phyloP scores from a whole-genome alignment of 2,113 vertebrate genomes.

The Oncorhynchus masou region DNA sequence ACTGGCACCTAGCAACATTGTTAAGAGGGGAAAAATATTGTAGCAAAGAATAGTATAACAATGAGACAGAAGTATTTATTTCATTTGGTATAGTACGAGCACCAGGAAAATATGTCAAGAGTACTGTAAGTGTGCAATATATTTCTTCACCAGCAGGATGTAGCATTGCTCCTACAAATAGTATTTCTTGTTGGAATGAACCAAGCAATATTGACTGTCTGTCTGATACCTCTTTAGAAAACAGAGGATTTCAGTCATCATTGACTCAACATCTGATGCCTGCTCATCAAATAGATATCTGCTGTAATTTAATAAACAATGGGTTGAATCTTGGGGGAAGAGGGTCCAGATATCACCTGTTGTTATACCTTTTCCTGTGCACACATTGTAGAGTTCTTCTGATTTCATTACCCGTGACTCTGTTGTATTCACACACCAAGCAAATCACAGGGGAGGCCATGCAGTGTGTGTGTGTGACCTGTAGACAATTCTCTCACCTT shows the following conservation, averaged over 20 bases:
- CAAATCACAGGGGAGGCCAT: background rate
- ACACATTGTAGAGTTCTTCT: background rate
- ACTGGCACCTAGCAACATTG: background rate
- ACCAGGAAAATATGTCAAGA: no score
- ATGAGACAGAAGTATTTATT: background rate
- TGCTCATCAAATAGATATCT: no score
- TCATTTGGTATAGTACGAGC: background rate
- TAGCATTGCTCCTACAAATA: conserved; percentile 26
- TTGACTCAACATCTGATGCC: no score
- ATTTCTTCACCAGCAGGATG: conserved; percentile 33
- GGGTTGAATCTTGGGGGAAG: no score
- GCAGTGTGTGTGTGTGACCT: background rate
- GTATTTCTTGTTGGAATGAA: no score
- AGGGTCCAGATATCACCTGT: background rate
- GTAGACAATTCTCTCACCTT: background rate
- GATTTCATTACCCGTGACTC: background rate
- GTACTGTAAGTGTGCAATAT: conserved; percentile 13
- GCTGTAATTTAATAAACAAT: no score
- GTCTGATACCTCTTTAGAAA: no score
- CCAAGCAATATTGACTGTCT: no score
- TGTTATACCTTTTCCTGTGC: background rate
- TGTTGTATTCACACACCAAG: background rate
- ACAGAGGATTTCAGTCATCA: no score
- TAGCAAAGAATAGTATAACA: background rate
- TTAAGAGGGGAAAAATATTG: background rate